Evolutionary conservation across 1,140 invertebrate genomes (phyloP).

Genomic region (Sarcophaga peregrina): DNA sequence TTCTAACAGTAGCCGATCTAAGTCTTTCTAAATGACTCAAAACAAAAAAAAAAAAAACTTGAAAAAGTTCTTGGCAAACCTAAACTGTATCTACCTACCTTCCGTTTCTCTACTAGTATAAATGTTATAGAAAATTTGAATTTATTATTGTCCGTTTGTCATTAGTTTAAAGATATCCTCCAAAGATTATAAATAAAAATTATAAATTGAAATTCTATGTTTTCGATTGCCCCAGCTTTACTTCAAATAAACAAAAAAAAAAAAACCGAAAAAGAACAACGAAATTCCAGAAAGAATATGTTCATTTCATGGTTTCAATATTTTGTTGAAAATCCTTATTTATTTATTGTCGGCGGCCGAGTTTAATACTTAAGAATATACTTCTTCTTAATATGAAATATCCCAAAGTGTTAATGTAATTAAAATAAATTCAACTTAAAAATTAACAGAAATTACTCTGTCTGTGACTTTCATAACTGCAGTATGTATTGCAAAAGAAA

Average conservation of each 20-base stretch:
- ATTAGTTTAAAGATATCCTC: constrained; percentile 33
- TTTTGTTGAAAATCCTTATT: constrained; percentile 29
- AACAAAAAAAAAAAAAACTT: no score
- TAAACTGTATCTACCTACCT: background rate
- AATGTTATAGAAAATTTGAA: background rate
- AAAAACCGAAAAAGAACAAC: background rate
- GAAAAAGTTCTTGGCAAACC: background rate
- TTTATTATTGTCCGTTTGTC: constrained; percentile 27
- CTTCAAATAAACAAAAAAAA: background rate
- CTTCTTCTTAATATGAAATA: background rate
- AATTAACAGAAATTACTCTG: background rate
- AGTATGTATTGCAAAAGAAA: background rate
- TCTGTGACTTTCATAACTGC: background rate
- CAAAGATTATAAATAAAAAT: constrained; percentile 26
- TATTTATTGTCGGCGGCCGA: background rate
- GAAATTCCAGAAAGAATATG: no score
- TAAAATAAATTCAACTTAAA: constrained; percentile 36
- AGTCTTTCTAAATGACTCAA: background rate
- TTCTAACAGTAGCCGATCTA: constrained; percentile 4
- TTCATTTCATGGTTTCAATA: background rate
- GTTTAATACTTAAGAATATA: background rate
- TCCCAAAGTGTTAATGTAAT: constrained; percentile 34
- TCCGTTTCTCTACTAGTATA: no score
- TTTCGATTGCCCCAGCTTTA: background rate
- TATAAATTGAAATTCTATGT: constrained; percentile 22